Evolutionary conservation across 2,113 vertebrate genomes (phyloP).

Genomic region (Tor tambroides): DNA sequence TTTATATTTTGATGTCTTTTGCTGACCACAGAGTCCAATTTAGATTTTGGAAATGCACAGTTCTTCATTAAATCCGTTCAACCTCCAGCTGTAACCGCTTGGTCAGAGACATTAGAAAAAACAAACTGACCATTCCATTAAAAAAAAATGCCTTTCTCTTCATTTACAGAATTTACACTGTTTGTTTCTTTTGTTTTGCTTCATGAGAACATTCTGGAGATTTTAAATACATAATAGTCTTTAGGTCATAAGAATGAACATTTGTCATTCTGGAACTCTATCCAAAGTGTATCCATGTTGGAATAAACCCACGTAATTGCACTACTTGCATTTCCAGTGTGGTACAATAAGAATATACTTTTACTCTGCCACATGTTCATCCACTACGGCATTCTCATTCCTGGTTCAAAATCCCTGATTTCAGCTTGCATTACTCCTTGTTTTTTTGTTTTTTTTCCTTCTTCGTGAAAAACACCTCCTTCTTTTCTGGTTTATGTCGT

Average conservation of each 20-base stretch:
- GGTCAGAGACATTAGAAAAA: neutral
- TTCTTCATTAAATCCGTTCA: constrained; percentile 10
- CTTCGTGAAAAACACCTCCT: neutral
- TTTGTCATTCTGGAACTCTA: neutral
- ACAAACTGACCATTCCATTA: neutral
- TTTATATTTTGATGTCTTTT: constrained; percentile 43
- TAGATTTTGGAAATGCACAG: constrained; percentile 32
- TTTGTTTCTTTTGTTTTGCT: neutral
- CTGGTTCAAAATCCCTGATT: neutral
- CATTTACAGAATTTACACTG: neutral
- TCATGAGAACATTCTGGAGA: neutral
- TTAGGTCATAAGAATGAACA: neutral
- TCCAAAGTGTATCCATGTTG: neutral
- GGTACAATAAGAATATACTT: constrained; percentile 1
- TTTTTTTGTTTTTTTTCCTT: neutral
- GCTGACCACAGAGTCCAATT: constrained; percentile 40
- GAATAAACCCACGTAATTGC: constrained; percentile 19
- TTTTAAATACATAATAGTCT: constrained; percentile 1
- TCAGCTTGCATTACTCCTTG: neutral
- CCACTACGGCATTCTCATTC: constrained; percentile 8
- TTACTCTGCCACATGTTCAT: constrained; percentile 2
- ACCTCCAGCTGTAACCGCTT: neutral
- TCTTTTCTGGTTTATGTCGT: neutral
- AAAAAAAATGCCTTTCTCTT: neutral
- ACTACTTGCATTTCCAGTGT: neutral